A percentile compares a stretch with the other conserved stretches of the same genome.
phyloP scores from a whole-genome alignment of 2,888 invertebrate species.

The Agonopterix alstromeriana region DNA sequence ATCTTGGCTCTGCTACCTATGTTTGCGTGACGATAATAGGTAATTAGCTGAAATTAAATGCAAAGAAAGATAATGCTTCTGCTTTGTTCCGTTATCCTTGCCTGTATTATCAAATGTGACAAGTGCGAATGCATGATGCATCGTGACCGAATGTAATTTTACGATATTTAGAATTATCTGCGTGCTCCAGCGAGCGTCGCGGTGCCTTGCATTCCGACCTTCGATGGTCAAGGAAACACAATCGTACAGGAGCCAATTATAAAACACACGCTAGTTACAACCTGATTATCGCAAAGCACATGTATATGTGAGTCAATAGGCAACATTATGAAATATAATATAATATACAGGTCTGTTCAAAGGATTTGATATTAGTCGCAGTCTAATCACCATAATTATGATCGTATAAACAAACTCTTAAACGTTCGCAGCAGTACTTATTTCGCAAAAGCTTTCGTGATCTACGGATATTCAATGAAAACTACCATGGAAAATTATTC shows the following conservation, averaged over 20 bases:
- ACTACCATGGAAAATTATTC: slow-evolving; percentile 19
- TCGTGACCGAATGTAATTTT: slow-evolving; percentile 21
- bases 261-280: slow-evolving; percentile 37
- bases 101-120: slow-evolving; percentile 12
- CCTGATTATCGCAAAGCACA: slow-evolving; percentile 56
- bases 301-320: slow-evolving; percentile 2
- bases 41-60: slow-evolving; percentile 21
- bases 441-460: slow-evolving; percentile 49
- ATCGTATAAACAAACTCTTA: slow-evolving; percentile 18
- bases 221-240: slow-evolving; percentile 68
- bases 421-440: slow-evolving; percentile 32
- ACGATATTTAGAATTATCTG: slow-evolving; percentile 32
- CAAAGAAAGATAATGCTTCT: neutral
- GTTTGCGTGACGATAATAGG: slow-evolving; percentile 32
- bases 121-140: slow-evolving; percentile 8
- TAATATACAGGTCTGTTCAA: too few relatives aligned
- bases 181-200: slow-evolving; percentile 46
- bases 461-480: slow-evolving; percentile 13
- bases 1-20: slow-evolving; percentile 28
- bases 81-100: too few relatives aligned
- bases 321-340: too few relatives aligned
- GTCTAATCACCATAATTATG: neutral
- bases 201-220: slow-evolving; percentile 57
- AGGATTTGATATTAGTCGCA: neutral
- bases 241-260: slow-evolving; percentile 52